A percentile compares a stretch with the other conserved stretches of the same genome.
phyloP scores from a whole-genome alignment of 2,797 vertebrate species.

The Gastrophryne carolinensis region DNA sequence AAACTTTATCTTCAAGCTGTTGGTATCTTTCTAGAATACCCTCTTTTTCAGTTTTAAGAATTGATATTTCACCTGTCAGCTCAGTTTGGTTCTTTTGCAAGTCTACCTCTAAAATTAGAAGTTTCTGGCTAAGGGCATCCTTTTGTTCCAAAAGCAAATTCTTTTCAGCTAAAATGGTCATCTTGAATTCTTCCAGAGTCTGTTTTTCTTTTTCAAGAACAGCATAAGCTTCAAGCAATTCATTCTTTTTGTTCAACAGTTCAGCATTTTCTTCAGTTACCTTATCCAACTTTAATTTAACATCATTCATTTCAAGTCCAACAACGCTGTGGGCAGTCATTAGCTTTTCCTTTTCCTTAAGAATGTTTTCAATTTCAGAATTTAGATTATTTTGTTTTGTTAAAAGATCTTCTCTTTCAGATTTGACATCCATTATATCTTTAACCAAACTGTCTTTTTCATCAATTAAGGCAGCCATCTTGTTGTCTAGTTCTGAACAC shows the following conservation, averaged over 20 bases:
- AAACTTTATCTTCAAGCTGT: conserved; percentile 53
- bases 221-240: conserved; percentile 73
- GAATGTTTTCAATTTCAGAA: conserved; percentile 39
- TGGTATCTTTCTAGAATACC: conserved; percentile 49
- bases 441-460: conserved; percentile 58
- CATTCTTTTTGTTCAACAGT: conserved; percentile 72
- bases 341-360: conserved; percentile 53
- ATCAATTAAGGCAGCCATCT: conserved; percentile 50
- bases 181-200: conserved; percentile 63
- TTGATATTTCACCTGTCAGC: conserved; percentile 58
- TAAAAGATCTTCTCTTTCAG: conserved; percentile 60
- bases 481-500: conserved; percentile 54
- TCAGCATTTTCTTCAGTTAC: conserved; percentile 65
- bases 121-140: conserved; percentile 62
- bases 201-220: conserved; percentile 75
- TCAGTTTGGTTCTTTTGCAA: conserved; percentile 59
- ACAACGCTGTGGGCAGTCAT: neutral
- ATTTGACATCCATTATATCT: conserved; percentile 55
- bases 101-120: conserved; percentile 65
- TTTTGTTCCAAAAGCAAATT: conserved; percentile 66
- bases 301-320: conserved; percentile 64
- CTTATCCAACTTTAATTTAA: conserved; percentile 66
- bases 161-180: conserved; percentile 73
- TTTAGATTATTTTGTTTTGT: conserved; percentile 55
- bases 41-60: conserved; percentile 63